Conservation (phyloP, 2,797 vertebrate genomes). For the Crenichthys baileyi region DNA sequence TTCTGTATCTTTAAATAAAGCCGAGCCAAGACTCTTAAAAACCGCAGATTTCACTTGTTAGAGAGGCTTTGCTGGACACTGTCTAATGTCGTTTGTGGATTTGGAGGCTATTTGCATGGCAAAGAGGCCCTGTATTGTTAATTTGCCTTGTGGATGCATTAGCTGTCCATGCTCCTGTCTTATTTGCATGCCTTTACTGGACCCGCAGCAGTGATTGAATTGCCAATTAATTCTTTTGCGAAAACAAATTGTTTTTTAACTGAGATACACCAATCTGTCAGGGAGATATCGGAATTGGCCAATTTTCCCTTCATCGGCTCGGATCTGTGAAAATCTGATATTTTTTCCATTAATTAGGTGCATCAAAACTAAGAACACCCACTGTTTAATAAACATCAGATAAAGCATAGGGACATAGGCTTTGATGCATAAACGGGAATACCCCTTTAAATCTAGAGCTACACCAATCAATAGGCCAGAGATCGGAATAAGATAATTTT, state of each 20-base stretch:
- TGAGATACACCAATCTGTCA: neutral
- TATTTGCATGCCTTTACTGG: constrained; percentile 77
- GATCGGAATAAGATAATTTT: neutral
- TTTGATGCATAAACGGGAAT: neutral
- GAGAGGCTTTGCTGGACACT: constrained; percentile 74
- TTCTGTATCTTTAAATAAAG: constrained; percentile 41
- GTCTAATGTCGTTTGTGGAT: constrained; percentile 76
- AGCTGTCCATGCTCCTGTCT: constrained; percentile 64
- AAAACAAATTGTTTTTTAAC: constrained; percentile 47
- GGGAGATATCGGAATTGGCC: neutral
- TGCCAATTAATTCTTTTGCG: constrained; percentile 63
- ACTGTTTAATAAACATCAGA: too few species aligned
- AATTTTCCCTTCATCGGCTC: neutral
- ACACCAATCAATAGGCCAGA: neutral
- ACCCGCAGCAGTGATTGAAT: constrained; percentile 59
- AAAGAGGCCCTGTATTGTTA: constrained; percentile 71
- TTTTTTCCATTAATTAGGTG: neutral
- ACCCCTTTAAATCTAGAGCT: neutral
- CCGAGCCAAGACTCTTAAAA: constrained; percentile 49
- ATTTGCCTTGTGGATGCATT: constrained; percentile 76
- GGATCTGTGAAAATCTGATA: neutral
- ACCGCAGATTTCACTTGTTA: constrained; percentile 72
- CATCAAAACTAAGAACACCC: neutral
- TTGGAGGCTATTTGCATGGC: constrained; percentile 77
- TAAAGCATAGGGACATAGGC: too few species aligned